These are phyloP conservation scores for Nothobranchius kuhntae DNA, from an alignment of 2,113 vertebrate species.

Conservation along the genomic window DNA sequence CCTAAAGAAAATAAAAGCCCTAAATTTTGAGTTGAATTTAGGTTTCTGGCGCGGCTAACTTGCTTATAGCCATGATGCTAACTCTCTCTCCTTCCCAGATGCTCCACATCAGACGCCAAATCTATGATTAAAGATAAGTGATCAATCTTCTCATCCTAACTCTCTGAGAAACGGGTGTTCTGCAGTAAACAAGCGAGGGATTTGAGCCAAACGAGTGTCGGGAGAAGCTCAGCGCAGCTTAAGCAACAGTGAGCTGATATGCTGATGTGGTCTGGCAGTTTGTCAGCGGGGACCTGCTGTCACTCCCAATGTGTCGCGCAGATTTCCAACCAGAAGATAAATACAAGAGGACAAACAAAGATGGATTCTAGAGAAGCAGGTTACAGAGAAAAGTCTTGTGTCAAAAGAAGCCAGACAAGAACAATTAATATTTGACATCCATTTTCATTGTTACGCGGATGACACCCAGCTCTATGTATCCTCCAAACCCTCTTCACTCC, in stretches of 20 bases:
- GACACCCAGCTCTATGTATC: no score
- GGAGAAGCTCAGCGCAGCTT: slow-evolving; percentile 2
- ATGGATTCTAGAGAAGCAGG: not conserved
- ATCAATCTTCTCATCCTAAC: slow-evolving; percentile 3
- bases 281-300: slow-evolving; percentile 33
- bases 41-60: not conserved
- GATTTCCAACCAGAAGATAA: slow-evolving; percentile 6
- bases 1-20: slow-evolving; percentile 31
- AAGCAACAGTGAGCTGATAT: slow-evolving; percentile 22
- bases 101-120: not conserved
- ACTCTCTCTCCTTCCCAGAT: not conserved
- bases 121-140: not conserved
- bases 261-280: slow-evolving; percentile 52
- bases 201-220: slow-evolving; percentile 2
- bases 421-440: no score
- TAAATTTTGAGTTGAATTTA: slow-evolving; percentile 40
- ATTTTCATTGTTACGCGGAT: no score
- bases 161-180: not conserved
- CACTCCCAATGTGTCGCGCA: slow-evolving; percentile 35
- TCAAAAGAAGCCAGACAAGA: no score
- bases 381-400: no score
- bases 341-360: slow-evolving; percentile 9
- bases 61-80: not conserved
- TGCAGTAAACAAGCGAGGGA: not conserved
- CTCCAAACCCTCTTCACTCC: no score